phyloP scores from a whole-genome alignment of 2,888 invertebrate species.

The Meteorus colon region DNA sequence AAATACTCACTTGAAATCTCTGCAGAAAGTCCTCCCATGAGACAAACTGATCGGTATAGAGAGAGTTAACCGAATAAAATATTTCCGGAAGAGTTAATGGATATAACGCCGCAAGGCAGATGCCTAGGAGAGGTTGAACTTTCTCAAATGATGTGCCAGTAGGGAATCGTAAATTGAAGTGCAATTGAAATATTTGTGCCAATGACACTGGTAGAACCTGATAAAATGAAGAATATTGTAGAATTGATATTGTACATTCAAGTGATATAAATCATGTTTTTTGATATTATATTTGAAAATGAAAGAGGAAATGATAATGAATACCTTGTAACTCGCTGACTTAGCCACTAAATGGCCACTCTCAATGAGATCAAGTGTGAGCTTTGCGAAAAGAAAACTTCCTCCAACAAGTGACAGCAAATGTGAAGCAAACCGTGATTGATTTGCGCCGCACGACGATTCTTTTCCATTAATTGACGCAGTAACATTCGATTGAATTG shows the following conservation, averaged over 20 bases:
- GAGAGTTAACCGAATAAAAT: slow-evolving; percentile 93
- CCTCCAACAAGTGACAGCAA: slow-evolving; percentile 88
- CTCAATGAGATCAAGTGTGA: slow-evolving; percentile 93
- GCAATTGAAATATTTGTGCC: slow-evolving; percentile 91
- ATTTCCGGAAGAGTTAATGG: slow-evolving; percentile 93
- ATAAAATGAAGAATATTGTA: background rate
- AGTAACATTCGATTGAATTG: slow-evolving; percentile 89
- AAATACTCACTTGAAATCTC: slow-evolving; percentile 80
- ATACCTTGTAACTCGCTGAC: slow-evolving; percentile 91
- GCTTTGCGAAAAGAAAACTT: slow-evolving; percentile 92
- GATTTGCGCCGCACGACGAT: slow-evolving; percentile 76
- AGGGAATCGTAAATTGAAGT: slow-evolving; percentile 94
- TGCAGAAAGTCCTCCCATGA: slow-evolving; percentile 94
- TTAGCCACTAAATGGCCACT: slow-evolving; percentile 94
- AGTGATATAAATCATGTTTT: too few relatives aligned
- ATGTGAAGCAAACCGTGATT: slow-evolving; percentile 89
- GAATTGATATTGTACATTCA: too few relatives aligned
- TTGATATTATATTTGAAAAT: too few relatives aligned
- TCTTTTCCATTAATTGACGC: slow-evolving; percentile 80
- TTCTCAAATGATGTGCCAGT: slow-evolving; percentile 93
- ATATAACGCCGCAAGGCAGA: slow-evolving; percentile 92
- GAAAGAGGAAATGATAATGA: background rate
- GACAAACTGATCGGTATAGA: slow-evolving; percentile 85
- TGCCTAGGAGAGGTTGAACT: slow-evolving; percentile 89
- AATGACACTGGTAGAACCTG: slow-evolving; percentile 87